Evolutionary conservation across 37 sponge, comb jelly and placozoan genomes (phyloP), one percentile per base, ranked within the genome.

Genomic region (Ianthella basta): DNA sequence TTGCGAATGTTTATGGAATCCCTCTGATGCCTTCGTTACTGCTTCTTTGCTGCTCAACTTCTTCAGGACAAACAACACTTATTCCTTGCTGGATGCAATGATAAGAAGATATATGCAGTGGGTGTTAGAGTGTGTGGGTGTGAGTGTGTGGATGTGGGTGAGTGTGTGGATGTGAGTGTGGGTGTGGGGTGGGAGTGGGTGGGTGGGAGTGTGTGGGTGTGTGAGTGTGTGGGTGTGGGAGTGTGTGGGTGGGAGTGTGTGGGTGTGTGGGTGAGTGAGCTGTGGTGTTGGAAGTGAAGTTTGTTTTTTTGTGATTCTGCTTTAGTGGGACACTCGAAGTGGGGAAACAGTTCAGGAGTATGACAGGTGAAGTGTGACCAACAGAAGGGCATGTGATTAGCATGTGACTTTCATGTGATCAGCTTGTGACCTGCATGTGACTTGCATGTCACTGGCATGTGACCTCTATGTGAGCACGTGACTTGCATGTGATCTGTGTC

Each of bases 341-440:
- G 97, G 92, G 40, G 97, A 94, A 69, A 91, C 92, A 30, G 88
- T 92, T 0, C 99, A 98, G 87, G 99, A 98, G 83, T 98, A 98
- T 53, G 99, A 98, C 91, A 81, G 83, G 83, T 82, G 40, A 50
- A 29, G 27, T 61, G 29, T 10, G 14, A 8, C 50, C 8, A 3
- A 44, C 50, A 44, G 50, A 44, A 3, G 50, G 8, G 50, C 50
- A 44, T 44, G 50, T 44, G 50, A 44, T 44, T 3, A 44, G 50
- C 8, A 8, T 44, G 50, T 44, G 50, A 44, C 8, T 3, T 10
- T 3, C 50, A 44, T 44, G 65, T 64, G 61, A 15, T 18, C 6
- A 56, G 81, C 32, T 8, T 24, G 38, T 21, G 34, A 50, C 27
- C 18, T 80, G n/a, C 23, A 30, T 72, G n/a, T 72, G 21, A 72